Evolutionary conservation across 2,113 vertebrate species (phyloP).

Genomic region (Stegastes partitus): DNA sequence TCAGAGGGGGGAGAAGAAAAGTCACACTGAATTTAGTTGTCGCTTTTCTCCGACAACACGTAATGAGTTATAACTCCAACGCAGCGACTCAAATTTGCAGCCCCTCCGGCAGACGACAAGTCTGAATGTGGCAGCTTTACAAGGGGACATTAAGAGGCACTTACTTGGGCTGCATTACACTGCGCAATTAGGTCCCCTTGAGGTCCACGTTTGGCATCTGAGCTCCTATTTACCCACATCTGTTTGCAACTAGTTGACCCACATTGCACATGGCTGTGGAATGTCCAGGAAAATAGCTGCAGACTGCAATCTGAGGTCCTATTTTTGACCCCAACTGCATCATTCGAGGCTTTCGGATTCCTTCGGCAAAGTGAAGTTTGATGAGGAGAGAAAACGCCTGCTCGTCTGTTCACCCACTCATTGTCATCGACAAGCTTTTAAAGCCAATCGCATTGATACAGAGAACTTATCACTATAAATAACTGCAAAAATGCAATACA

Average conservation of each 20-base stretch:
- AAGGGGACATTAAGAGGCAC: conserved; percentile 44
- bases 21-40: too few relatives aligned
- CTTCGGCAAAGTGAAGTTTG: background rate
- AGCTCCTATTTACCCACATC: conserved; percentile 70
- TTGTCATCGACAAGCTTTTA: background rate
- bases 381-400: background rate
- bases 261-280: conserved; percentile 55
- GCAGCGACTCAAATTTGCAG: background rate
- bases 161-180: conserved; percentile 37
- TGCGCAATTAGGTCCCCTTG: conserved; percentile 49
- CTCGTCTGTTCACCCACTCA: background rate
- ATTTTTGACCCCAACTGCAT: conserved; percentile 40
- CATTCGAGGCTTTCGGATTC: background rate
- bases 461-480: conserved; percentile 42
- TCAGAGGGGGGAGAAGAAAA: background rate
- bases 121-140: conserved; percentile 46
- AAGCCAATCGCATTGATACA: conserved; percentile 7
- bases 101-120: conserved; percentile 11
- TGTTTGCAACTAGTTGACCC: conserved; percentile 77
- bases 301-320: conserved; percentile 42
- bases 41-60: background rate
- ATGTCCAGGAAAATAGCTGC: conserved; percentile 39
- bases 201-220: conserved; percentile 53
- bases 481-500: conserved; percentile 21
- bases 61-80: background rate